Base-by-base conservation (phyloP, 2,797 vertebrate species). In the Miichthys miiuy region DNA sequence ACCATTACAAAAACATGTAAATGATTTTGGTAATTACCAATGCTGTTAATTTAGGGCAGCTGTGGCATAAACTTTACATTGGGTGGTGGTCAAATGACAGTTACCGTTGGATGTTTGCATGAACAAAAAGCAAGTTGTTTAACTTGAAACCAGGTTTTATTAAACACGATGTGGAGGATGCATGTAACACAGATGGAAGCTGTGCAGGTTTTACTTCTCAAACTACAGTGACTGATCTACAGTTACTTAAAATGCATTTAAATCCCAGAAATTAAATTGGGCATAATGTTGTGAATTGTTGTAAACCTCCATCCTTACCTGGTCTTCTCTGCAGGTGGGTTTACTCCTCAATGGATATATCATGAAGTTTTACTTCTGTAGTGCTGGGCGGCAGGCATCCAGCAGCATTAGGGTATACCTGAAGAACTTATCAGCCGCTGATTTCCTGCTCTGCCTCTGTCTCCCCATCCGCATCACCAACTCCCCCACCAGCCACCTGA, bases 371-470 rank as follows among this genome's bases (percentile, higher is more conserved):
- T 92, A 90, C 69, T 93, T 90, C 85, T 92, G 81, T 51, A 60
- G 47, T 0, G 25, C 51, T 11, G 62, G 70, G 30, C 60, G 3
- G 23, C 57, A 52, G 51, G 13, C 14, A 3, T 70, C 46, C 77
- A 68, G 25, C 77, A 87, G 85, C 11, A 81, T 93, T 21, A 84
- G 66, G 0, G 46, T 93, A 58, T 93, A 91, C 71, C 84, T 94
- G 47, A 87, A 87, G 77, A 93, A 94, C 81, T 80, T 94, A 41
- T 88, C 85, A 0, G 83, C 75, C 0, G 81, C 92, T 0, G 92
- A 94, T 64, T 87, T 93, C 66, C 70, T 92, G 47, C 80, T 93
- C 34, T 82, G 86, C 10, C 84, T 94, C 44, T 81, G 84, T 34
- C 77, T 94, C 47, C 91, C 89, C 1, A 30, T 93, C 16, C 88